Evolutionary conservation across 1,140 invertebrate species (phyloP).

Genomic region (Choristoneura fumiferana): DNA sequence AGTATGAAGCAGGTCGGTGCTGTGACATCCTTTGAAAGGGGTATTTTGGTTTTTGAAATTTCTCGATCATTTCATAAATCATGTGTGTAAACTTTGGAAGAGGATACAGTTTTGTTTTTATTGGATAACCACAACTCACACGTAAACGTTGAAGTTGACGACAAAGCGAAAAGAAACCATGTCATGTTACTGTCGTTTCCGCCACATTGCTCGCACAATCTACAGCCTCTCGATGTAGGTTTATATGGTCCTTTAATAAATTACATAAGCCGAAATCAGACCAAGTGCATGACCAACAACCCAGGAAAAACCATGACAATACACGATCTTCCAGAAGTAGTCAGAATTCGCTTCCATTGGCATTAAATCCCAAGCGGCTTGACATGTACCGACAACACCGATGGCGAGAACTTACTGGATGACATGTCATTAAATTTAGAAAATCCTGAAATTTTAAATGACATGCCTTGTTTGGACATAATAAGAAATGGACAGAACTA

Average conservation of each 20-base stretch:
- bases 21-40: conserved; percentile 45
- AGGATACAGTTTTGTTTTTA: conserved; percentile 40
- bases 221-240: conserved; percentile 69
- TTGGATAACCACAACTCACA: conserved; percentile 56
- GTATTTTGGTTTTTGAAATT: conserved; percentile 38
- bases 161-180: conserved; percentile 35
- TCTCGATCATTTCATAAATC: conserved; percentile 40
- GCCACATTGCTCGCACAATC: conserved; percentile 64
- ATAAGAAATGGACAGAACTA: too few species aligned
- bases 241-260: conserved; percentile 32
- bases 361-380: background rate
- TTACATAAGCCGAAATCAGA: conserved; percentile 8
- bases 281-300: conserved; percentile 24
- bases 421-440: too few species aligned
- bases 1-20: conserved; percentile 32
- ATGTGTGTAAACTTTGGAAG: conserved; percentile 30
- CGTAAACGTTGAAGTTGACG: conserved; percentile 36
- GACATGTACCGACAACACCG: too few species aligned
- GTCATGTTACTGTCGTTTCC: conserved; percentile 62
- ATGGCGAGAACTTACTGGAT: too few species aligned
- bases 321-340: conserved; percentile 28
- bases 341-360: background rate
- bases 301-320: conserved; percentile 29
- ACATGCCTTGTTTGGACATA: too few species aligned
- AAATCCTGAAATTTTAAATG: too few species aligned